Base-by-base conservation (phyloP, 2,113 vertebrate genomes). In the Chauna torquata region DNA sequence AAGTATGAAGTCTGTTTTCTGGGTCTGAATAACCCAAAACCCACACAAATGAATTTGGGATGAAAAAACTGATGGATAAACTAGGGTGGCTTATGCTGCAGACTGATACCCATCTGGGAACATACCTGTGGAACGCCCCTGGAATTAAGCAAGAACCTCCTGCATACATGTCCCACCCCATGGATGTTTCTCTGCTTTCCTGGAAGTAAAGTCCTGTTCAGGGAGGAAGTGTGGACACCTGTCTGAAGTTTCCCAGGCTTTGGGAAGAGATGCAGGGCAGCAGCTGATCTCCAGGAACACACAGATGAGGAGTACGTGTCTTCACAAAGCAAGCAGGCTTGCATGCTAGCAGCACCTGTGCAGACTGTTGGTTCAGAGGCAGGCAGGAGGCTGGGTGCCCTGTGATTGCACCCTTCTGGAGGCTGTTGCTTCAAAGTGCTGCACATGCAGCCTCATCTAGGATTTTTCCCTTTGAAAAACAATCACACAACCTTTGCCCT, bases 251-350 rank as follows among this genome's bases (percentile, higher is more conserved):
- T 62, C 62, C 16, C 11, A 83, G 49, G 40, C 52, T 82, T 72
- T 55, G 8, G 57, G 42, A 80, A 64, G 57, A 61, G 45, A 14
- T 40, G 7, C 23, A 69, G 54, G 38, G 15, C 42, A 65, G 62
- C 36, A 76, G 20, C 0, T 49, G 19, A 5, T 76, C 30, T 47
- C 69, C n/a, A 47, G 4, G 40, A 27, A 27, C 49, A 20, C 23
- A 11, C 7, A 30, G 38, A 24, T 16, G 8, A 38, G 12, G 13
- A 1, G 1, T 3, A 14, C 0, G 0, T 1, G 1, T 3, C 68
- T 52, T 69, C 44, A 45, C 4, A 4, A 71, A 32, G 17, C 3
- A 1, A n/a, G 24, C 11, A 28, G 28, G 12, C 15, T 68, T 22
- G 18, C 62, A 45, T 3, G 0, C 12, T 25, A 16, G 19, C 2